Base-by-base conservation (phyloP, 2,113 vertebrate species). In the Bubo bubo region DNA sequence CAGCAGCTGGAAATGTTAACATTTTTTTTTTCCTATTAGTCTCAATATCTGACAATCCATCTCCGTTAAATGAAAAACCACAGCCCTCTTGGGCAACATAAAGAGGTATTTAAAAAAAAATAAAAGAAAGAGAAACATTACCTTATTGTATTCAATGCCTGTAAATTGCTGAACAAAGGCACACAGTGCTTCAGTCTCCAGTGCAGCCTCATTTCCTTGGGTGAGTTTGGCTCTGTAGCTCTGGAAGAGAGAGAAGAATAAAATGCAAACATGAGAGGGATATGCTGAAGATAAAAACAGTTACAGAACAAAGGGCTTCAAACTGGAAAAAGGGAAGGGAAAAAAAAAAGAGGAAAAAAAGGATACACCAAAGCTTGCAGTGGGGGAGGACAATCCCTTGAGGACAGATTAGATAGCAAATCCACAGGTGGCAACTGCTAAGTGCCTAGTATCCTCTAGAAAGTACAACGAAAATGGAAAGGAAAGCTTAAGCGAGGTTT, bases 151-250 rank as follows among this genome's bases (percentile, higher is more conserved):
- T 82, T 99, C 99, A 0, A 90, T 93, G 55, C 98, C 97, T 0
- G 96, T 98, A 96, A 99, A 99, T 82, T 99, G 99, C 97, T 99
- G 99, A 95, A 99, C 97, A 60, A 99, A 99, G 89, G 98, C 99
- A 97, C 98, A 99, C 62, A 99, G 37, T 17, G 99, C 99, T 97
- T 99, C 99, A 0, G 99, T 98, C 94, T 99, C 99, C 1, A 99
- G 98, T 79, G 99, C 99, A 3, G 98, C 98, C 80, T 99, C 99
- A 10, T 98, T 99, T 43, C 98, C 98, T 5, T 99, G 98, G 9
- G 98, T 98, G 93, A 99, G 86, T 94, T 99, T 99, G 37, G 99
- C 99, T 41, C 98, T 98, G 97, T 99, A 99, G 93, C 98, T 99
- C 99, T 99, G 95, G 3, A 85, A 49, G 16, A 43, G 70, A 79